Base-by-base conservation (phyloP, 1,140 invertebrate species). In the Pseudomyrmex flavicornis region DNA sequence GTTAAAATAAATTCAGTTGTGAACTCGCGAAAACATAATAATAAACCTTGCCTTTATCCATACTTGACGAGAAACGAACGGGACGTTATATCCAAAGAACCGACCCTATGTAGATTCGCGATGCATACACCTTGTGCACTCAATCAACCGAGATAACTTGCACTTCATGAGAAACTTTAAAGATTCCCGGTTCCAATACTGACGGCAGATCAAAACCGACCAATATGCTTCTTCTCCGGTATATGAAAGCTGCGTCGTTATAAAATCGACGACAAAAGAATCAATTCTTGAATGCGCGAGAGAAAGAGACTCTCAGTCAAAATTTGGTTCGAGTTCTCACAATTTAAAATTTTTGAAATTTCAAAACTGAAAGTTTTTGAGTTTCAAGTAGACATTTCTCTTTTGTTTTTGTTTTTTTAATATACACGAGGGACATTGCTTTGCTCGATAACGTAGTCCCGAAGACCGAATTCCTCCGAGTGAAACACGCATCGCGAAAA, bases 121-220 rank as follows among this genome's bases (percentile, higher is more conserved):
- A 35, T 35, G 35, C 5, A 35, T 35, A 5, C 7, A 77, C 1
- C n/a, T 76, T 44, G 82, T 68, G 52, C 22, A 26, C 8, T 73
- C 52, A 83, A 83, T 83, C 73, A 83, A n/a, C 62, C 80, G 62
- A 59, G 61, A 83, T 58, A 83, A 83, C 44, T 46, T 46, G 50
- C 63, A 75, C 44, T 58, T 83, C 35, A 17, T 76, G 70, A 83
- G 48, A 83, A 75, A 22, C 15, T 17, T 76, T 77, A 44, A 83
- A 77, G 77, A 62, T 44, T 44, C n/a, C 59, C 17, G 13, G 15
- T 26, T 26, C 61, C 48, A 52, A 65, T 66, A 77, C 15, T 12
- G 44, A 26, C 20, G 20, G 12, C 20, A 15, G 46, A n/a, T 61
- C 44, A 26, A 83, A 65, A 66, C 35, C 35, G 12, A 52, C 35